Evolutionary conservation across 2,113 vertebrate genomes (phyloP).

Genomic region (Microcebus griseorufus): DNA sequence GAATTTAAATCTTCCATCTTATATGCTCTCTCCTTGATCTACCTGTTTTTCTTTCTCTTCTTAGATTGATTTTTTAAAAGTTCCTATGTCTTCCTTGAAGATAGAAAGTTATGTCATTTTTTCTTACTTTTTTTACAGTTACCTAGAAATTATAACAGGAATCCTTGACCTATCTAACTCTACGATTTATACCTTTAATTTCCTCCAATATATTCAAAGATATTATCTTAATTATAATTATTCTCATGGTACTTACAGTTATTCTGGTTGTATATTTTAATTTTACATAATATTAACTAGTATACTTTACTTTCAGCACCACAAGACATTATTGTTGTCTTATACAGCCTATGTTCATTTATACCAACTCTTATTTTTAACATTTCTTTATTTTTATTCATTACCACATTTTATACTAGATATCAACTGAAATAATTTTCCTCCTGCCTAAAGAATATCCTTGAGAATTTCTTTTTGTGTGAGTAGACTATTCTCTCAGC

Average conservation of each 20-base stretch:
- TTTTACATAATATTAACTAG: neutral
- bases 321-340: neutral
- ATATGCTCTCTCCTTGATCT: neutral
- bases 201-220: neutral
- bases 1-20: neutral
- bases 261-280: neutral
- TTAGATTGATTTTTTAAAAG: neutral
- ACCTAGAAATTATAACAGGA: neutral
- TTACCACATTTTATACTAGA: neutral
- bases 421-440: neutral
- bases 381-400: neutral
- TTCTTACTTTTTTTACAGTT: neutral
- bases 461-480: neutral
- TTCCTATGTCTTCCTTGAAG: neutral
- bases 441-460: neutral
- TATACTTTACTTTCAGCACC: neutral
- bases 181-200: neutral
- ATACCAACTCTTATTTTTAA: neutral
- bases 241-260: neutral
- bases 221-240: neutral
- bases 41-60: neutral
- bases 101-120: neutral
- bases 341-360: neutral
- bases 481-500: neutral
- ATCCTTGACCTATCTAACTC: neutral